Evolutionary conservation across 2,113 vertebrate genomes (phyloP).

Genomic region (Phaethornis superciliosus): DNA sequence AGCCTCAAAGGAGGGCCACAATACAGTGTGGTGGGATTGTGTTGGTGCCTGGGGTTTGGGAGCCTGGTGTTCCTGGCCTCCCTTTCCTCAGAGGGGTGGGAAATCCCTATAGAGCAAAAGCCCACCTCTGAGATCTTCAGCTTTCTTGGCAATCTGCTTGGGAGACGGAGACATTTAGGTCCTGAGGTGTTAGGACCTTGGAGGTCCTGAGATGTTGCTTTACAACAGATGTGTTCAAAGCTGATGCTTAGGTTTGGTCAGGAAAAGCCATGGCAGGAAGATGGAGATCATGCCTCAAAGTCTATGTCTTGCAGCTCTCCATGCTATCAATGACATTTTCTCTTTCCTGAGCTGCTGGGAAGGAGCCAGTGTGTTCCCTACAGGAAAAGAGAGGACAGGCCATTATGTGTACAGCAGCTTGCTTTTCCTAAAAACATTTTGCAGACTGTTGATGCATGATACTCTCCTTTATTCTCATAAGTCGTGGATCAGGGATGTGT

Average conservation of each 20-base stretch:
- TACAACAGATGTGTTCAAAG: neutral
- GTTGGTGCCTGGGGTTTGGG: neutral
- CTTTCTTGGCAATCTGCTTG: neutral
- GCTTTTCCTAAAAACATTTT: neutral
- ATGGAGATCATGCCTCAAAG: neutral
- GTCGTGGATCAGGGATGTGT: neutral
- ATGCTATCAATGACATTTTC: neutral
- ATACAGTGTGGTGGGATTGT: neutral
- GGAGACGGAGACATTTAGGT: neutral
- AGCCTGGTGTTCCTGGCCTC: neutral
- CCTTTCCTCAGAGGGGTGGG: neutral
- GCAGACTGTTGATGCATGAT: neutral
- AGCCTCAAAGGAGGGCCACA: too few relatives aligned
- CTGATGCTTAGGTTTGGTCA: neutral
- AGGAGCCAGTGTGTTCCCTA: neutral
- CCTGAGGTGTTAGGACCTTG: neutral
- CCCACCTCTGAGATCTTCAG: neutral
- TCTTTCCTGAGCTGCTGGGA: neutral
- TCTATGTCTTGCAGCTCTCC: neutral
- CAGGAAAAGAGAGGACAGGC: neutral
- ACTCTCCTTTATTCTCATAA: neutral
- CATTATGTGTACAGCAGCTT: neutral
- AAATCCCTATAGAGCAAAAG: rapidly evolving
- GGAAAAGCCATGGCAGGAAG: neutral
- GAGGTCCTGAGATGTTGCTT: rapidly evolving